Base-by-base conservation (phyloP, 2,797 vertebrate genomes). In the Sitta carolinensis region DNA sequence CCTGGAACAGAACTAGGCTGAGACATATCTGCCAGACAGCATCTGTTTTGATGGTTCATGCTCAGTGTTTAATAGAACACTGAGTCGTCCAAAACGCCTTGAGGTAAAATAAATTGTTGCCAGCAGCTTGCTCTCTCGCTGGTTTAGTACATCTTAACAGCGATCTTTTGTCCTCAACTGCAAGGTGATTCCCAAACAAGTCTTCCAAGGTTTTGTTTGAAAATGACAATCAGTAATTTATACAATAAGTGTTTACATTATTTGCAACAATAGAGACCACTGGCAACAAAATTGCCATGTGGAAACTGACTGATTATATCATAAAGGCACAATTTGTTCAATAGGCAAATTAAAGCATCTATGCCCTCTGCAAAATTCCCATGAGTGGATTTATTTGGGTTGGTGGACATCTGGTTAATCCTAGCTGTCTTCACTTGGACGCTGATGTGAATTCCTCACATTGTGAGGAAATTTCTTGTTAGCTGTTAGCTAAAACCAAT, bases 401-500 rank as follows among this genome's bases (percentile, higher is more conserved):
- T 94, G 90, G 94, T 96, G 90, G 86, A 96, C 92, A 95, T 95
- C 90, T 97, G 95, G 57, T 90, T 95, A 96, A 95, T 96, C 95
- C 93, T 92, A 79, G 84, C 86, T 95, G 94, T 95, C 93, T 92
- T 95, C 94, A 87, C 86, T 95, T 97, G 96, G 96, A 90, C 0
- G 20, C 78, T 79, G 90, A 80, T 95, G 54, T 89, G 72, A 93
- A 95, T 95, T 95, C 92, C 88, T 95, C 95, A 83, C 90, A 80
- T 82, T 93, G 92, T 23, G 34, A 92, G 90, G 81, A 95, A 96
- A 92, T 94, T 93, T 96, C 92, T 96, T 95, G 81, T 90, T 93
- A 95, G 80, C 84, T 82, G 85, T 75, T 91, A 84, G 83, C 90
- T 95, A 92, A 96, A 95, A 94, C 88, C 81, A 70, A 75, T 74